These are phyloP conservation scores for Mylabris phalerata DNA, from an alignment of 1,140 invertebrate genomes.

Conservation along the genomic window DNA sequence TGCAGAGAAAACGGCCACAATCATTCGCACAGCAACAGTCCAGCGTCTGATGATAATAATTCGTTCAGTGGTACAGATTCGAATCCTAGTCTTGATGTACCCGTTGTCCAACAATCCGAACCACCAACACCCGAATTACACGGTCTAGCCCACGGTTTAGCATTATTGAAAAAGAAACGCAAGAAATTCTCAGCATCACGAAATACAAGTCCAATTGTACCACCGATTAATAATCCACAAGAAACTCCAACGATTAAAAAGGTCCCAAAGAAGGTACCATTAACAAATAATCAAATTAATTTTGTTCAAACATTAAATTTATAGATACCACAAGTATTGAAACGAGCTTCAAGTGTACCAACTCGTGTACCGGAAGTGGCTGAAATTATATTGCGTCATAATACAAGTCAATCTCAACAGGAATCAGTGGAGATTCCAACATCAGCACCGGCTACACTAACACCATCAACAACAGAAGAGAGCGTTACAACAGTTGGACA, in stretches of 20 bases:
- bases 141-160: conserved; percentile 49
- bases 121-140: conserved; percentile 29
- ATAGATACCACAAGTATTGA: conserved; percentile 43
- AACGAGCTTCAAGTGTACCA: conserved; percentile 57
- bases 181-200: conserved; percentile 73
- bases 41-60: conserved; percentile 40
- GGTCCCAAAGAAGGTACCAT: conserved; percentile 35
- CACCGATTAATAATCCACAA: conserved; percentile 28
- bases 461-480: conserved; percentile 49
- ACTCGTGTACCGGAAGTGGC: conserved; percentile 46
- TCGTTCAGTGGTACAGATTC: conserved; percentile 41
- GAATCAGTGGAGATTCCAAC: conserved; percentile 40
- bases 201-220: conserved; percentile 53
- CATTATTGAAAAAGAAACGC: conserved; percentile 64
- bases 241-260: conserved; percentile 26
- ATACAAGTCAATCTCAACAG: conserved; percentile 47
- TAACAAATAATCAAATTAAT: not conserved
- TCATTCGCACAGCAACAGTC: conserved; percentile 42
- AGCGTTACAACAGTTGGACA: conserved; percentile 32
- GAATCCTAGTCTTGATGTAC: conserved; percentile 43
- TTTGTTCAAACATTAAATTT: not conserved
- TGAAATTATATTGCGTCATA: conserved; percentile 37
- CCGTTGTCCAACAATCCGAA: not conserved
- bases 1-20: conserved; percentile 44
- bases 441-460: conserved; percentile 33